A percentile compares a stretch with the other conserved stretches of the same genome.
phyloP scores from a whole-genome alignment of 2,113 vertebrate genomes.

The Isurus oxyrinchus region DNA sequence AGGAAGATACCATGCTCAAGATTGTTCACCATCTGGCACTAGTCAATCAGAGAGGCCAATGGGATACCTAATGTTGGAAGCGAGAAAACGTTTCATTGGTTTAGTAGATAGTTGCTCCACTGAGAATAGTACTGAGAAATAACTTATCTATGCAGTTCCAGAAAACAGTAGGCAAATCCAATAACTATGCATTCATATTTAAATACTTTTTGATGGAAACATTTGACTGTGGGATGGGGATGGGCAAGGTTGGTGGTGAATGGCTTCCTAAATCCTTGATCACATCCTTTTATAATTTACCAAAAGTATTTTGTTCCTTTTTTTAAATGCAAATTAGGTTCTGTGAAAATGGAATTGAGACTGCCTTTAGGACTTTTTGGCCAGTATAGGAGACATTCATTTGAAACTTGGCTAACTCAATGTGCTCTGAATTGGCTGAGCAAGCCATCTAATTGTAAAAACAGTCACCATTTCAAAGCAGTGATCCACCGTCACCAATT shows the following conservation, averaged over 20 bases:
- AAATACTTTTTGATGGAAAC: not conserved
- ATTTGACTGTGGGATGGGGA: not conserved
- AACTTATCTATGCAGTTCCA: not conserved
- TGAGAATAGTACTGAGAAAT: not conserved
- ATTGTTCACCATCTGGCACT: not conserved
- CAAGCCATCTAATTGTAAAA: not conserved
- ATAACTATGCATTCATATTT: not conserved
- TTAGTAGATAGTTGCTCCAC: too few relatives aligned
- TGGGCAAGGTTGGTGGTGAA: not conserved
- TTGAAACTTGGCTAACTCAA: not conserved
- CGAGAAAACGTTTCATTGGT: not conserved
- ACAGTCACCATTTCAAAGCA: not conserved
- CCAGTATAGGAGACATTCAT: not conserved
- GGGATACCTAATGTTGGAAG: not conserved
- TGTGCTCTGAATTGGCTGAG: not conserved
- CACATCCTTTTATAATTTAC: too few relatives aligned
- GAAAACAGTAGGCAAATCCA: not conserved
- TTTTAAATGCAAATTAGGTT: not conserved
- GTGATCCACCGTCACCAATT: not conserved
- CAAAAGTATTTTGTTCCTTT: not conserved
- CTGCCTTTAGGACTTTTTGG: not conserved
- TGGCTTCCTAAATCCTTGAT: not conserved
- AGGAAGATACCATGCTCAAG: not conserved
- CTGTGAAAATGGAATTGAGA: not conserved
- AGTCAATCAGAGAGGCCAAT: not conserved